Percentiles rank a stretch among this genome's conserved stretches.
Conservation (phyloP, 2,888 invertebrate genomes). For the Microctonus aethiopoides region DNA sequence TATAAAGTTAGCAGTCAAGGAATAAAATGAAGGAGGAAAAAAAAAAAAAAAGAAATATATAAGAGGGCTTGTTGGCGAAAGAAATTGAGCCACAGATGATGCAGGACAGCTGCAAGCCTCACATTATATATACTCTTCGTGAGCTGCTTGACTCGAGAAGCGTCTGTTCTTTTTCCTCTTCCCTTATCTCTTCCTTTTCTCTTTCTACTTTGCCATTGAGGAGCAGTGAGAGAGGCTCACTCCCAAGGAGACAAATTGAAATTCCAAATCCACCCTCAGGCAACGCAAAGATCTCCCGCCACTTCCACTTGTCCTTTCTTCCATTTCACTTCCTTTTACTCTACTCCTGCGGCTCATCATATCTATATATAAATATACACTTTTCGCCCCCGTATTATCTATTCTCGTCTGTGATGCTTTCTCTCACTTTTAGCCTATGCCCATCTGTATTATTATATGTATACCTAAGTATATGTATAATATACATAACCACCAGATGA, state of each 20-base stretch:
- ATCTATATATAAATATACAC: background rate
- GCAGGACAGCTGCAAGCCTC: conserved; percentile 9
- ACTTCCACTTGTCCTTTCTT: conserved; percentile 28
- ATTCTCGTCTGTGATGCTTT: background rate
- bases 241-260: conserved; percentile 31
- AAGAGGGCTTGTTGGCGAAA: background rate
- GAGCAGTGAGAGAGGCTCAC: conserved; percentile 6
- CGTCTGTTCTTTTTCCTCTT: background rate
- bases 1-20: background rate
- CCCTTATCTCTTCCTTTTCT: background rate
- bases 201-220: background rate
- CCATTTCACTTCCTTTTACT: conserved; percentile 7
- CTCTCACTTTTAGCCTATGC: too few relatives aligned
- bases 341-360: background rate
- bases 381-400: background rate
- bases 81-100: conserved; percentile 20
- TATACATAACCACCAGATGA: background rate
- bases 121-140: conserved; percentile 2
- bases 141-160: conserved; percentile 23
- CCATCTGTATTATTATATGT: too few relatives aligned
- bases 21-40: background rate
- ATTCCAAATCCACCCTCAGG: conserved; percentile 30
- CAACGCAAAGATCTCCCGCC: conserved; percentile 14
- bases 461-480: background rate
- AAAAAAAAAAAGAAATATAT: background rate